Evolutionary conservation across 53 echinoderm and acorn worm species (phyloP).

Genomic region (Paracentrotus lividus): DNA sequence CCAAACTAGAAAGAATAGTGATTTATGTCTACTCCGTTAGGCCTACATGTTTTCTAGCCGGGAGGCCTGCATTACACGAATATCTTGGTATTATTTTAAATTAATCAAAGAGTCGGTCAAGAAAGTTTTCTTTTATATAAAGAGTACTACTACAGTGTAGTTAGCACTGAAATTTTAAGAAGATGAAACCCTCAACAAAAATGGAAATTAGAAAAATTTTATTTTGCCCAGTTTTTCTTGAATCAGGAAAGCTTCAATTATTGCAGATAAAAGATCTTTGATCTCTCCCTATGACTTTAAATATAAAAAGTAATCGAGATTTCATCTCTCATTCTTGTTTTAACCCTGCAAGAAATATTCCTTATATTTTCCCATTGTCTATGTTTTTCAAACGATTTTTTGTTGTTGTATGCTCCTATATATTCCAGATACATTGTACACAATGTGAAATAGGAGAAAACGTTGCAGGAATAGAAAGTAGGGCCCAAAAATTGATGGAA

Average conservation of each 20-base stretch:
- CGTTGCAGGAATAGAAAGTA: not conserved
- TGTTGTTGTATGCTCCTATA: not conserved
- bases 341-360: not conserved
- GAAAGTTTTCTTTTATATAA: too few relatives aligned
- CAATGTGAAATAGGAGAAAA: slow-evolving; percentile 7
- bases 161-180: too few relatives aligned
- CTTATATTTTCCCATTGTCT: not conserved
- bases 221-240: too few relatives aligned
- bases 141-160: too few relatives aligned
- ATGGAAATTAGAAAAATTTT: too few relatives aligned
- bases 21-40: not conserved
- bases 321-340: not conserved
- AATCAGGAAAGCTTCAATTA: not conserved
- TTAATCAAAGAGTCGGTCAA: too few relatives aligned
- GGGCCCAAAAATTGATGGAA: slow-evolving; percentile 65
- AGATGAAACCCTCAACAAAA: too few relatives aligned
- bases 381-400: not conserved
- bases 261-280: not conserved
- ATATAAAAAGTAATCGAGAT: not conserved
- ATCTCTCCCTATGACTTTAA: not conserved
- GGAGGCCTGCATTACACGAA: not conserved
- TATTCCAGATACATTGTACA: not conserved
- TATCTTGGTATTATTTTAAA: not conserved
- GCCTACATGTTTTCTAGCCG: not conserved
- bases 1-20: not conserved